A percentile compares a stretch with the other conserved stretches of the same genome.
Conservation (phyloP, 1,140 invertebrate species). For the Drosophila ohnishii region DNA sequence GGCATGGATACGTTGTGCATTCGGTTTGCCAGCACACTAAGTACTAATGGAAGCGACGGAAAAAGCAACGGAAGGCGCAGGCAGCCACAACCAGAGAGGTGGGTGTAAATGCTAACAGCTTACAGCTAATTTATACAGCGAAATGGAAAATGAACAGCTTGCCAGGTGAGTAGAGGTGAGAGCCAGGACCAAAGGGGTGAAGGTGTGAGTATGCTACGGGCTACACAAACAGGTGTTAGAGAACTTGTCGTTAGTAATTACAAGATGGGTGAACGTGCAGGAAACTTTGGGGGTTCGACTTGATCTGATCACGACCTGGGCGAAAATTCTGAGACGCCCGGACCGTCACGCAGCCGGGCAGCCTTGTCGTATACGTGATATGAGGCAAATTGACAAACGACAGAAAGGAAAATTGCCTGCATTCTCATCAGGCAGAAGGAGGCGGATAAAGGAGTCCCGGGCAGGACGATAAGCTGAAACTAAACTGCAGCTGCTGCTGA, state of each 20-base stretch:
- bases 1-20: slow-evolving; percentile 70
- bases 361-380: slow-evolving; percentile 58
- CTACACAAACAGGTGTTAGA: slow-evolving; percentile 6
- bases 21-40: slow-evolving; percentile 59
- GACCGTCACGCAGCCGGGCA: slow-evolving; percentile 25
- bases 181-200: not conserved
- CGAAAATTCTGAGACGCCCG: slow-evolving; percentile 14
- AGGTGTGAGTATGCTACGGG: slow-evolving; percentile 4
- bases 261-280: slow-evolving; percentile 29
- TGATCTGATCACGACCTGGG: slow-evolving; percentile 40
- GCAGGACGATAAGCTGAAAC: slow-evolving; percentile 53
- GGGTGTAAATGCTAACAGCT: slow-evolving; percentile 16
- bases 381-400: slow-evolving; percentile 49
- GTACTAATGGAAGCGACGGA: slow-evolving; percentile 57
- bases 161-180: slow-evolving; percentile 15
- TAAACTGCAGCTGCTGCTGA: slow-evolving; percentile 48
- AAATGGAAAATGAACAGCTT: slow-evolving; percentile 31
- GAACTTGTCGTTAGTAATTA: slow-evolving; percentile 36
- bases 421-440: slow-evolving; percentile 23
- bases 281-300: slow-evolving; percentile 28
- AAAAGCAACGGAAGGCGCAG: slow-evolving; percentile 28
- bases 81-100: slow-evolving; percentile 53
- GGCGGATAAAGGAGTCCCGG: slow-evolving; percentile 23
- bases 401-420: slow-evolving; percentile 57
- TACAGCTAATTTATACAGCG: slow-evolving; percentile 45